Evolutionary conservation across 23 tunicate species (phyloP).

Genomic region (Botrylloides violaceus): DNA sequence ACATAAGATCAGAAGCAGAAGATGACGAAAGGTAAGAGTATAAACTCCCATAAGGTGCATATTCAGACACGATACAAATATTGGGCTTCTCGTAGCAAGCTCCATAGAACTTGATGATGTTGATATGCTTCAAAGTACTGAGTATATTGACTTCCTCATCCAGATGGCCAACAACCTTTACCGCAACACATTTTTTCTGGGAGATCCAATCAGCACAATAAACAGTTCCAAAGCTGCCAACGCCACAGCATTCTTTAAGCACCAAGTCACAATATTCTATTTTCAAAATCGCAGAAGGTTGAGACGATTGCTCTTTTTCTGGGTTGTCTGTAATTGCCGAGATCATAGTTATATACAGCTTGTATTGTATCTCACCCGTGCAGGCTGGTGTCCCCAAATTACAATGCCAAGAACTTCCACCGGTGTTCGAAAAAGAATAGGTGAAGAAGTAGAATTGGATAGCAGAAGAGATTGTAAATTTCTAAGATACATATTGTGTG

Average conservation of each 20-base stretch:
- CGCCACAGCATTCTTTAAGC: conserved; percentile 71
- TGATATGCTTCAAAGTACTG: conserved; percentile 67
- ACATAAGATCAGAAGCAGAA: conserved; percentile 52
- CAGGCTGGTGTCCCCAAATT: too few relatives aligned
- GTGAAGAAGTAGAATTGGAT: too few relatives aligned
- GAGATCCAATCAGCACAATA: conserved; percentile 62
- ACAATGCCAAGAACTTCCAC: too few relatives aligned
- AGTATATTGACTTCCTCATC: conserved; percentile 58
- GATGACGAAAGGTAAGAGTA: conserved; percentile 44
- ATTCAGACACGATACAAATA: conserved; percentile 75
- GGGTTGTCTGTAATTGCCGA: too few relatives aligned
- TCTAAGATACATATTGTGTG: too few relatives aligned
- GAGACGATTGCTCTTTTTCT: too few relatives aligned
- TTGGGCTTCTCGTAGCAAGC: conserved; percentile 76
- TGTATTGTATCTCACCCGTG: too few relatives aligned
- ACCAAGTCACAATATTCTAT: conserved; percentile 42
- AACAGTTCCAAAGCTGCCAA: conserved; percentile 78
- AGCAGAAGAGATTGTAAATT: too few relatives aligned
- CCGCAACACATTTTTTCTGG: conserved; percentile 72
- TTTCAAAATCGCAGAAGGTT: conserved; percentile 38
- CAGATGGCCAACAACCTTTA: conserved; percentile 57
- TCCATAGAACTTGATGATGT: conserved; percentile 85
- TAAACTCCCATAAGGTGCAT: conserved; percentile 80
- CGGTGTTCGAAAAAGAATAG: too few relatives aligned
- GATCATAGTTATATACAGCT: too few relatives aligned